Evolutionary conservation across 2,888 invertebrate species (phyloP).

Genomic region (Amphipoea lucens): DNA sequence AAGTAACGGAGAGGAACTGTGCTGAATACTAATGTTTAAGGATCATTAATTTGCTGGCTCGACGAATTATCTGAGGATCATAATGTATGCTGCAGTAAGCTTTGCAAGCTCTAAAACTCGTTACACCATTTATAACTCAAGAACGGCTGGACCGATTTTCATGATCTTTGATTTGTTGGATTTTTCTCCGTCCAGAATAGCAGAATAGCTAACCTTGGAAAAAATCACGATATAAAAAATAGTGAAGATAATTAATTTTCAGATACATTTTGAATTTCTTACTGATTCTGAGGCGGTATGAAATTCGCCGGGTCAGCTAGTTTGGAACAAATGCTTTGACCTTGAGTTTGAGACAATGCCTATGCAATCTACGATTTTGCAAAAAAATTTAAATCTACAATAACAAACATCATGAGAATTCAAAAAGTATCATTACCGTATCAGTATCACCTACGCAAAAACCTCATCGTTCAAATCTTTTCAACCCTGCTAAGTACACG

Average conservation of each 20-base stretch:
- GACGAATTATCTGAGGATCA: conserved; percentile 1
- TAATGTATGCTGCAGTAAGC: background rate
- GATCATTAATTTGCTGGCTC: conserved; percentile 17
- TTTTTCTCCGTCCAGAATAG: no score
- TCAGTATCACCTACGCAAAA: background rate
- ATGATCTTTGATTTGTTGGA: no score
- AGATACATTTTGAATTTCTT: no score
- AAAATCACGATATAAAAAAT: no score
- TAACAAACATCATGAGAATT: background rate
- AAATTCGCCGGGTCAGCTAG: no score
- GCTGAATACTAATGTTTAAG: conserved; percentile 41
- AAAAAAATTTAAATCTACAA: background rate
- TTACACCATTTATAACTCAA: no score
- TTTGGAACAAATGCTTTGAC: no score
- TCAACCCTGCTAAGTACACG: background rate
- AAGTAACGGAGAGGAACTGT: conserved; percentile 7
- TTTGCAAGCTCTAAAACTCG: background rate
- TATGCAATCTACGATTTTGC: background rate
- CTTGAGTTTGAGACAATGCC: no score
- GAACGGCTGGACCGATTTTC: no score
- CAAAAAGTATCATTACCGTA: background rate
- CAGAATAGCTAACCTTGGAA: no score
- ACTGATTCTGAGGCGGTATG: no score
- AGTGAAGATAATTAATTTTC: no score
- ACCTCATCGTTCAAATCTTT: background rate